These are phyloP conservation scores for Chelmon rostratus DNA, from an alignment of 2,797 vertebrate genomes.

Conservation along the genomic window DNA sequence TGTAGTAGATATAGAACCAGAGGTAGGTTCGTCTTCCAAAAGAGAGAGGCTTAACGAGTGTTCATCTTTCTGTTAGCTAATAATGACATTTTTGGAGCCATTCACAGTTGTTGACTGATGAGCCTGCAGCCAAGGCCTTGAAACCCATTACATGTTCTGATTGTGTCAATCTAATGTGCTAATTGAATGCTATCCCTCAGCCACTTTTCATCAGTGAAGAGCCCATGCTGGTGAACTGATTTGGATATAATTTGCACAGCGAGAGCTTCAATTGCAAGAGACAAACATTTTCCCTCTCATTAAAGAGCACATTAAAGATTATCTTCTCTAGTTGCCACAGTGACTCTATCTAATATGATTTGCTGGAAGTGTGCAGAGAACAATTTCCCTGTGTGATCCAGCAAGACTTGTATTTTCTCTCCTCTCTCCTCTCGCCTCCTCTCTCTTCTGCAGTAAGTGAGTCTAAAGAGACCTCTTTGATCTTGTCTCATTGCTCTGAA, in stretches of 20 bases:
- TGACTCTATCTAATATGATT: constrained; percentile 83
- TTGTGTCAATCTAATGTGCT: constrained; percentile 78
- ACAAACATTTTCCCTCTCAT: constrained; percentile 86
- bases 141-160: constrained; percentile 78
- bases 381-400: constrained; percentile 80
- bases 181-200: constrained; percentile 82
- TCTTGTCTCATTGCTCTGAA: constrained; percentile 81
- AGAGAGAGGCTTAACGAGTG: constrained; percentile 10
- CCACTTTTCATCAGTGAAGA: constrained; percentile 78
- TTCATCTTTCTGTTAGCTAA: constrained; percentile 11
- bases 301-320: constrained; percentile 84
- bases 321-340: constrained; percentile 79
- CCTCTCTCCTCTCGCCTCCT: constrained; percentile 59
- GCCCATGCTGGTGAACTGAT: constrained; percentile 76
- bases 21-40: not conserved
- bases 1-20: constrained; percentile 12
- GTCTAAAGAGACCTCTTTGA: constrained; percentile 86
- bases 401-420: constrained; percentile 75
- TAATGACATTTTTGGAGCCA: constrained; percentile 55
- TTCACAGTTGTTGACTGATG: constrained; percentile 55
- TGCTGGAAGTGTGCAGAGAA: constrained; percentile 75
- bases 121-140: constrained; percentile 59
- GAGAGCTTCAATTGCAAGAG: constrained; percentile 83
- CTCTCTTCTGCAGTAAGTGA: constrained; percentile 76
- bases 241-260: constrained; percentile 82